phyloP scores from a whole-genome alignment of 2,888 invertebrate genomes.

The Gryllus longicercus region DNA sequence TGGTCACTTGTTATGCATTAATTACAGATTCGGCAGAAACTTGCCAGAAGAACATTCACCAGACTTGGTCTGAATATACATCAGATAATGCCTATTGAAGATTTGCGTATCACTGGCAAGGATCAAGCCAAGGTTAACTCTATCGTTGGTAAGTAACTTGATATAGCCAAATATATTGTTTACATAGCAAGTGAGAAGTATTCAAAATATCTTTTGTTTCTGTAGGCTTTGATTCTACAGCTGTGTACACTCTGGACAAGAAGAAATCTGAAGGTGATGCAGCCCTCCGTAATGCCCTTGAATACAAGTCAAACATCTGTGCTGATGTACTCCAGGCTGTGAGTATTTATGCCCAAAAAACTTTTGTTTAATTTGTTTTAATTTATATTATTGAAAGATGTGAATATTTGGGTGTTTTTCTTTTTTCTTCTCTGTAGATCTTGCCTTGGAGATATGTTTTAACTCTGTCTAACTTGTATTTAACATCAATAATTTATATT shows the following conservation, averaged over 20 bases:
- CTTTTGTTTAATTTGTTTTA: neutral
- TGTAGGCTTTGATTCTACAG: conserved; percentile 52
- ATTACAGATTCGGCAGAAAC: neutral
- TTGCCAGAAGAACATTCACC: neutral
- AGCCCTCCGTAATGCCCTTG: conserved; percentile 56
- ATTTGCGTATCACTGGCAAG: conserved; percentile 55
- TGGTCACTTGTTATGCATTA: neutral
- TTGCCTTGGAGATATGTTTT: neutral
- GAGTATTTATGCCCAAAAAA: conserved; percentile 43
- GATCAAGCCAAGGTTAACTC: conserved; percentile 48
- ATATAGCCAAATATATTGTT: conserved; percentile 19
- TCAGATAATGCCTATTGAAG: conserved; percentile 58
- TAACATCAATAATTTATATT: neutral
- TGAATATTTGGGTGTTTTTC: too few species aligned
- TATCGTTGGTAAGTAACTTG: conserved; percentile 51
- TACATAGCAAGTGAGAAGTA: neutral
- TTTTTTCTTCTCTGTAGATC: too few species aligned
- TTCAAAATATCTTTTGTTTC: too few species aligned
- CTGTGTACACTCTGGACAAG: conserved; percentile 63
- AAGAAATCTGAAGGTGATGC: conserved; percentile 55
- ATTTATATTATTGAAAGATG: too few species aligned
- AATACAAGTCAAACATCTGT: conserved; percentile 59
- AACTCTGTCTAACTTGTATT: neutral
- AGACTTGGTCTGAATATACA: conserved; percentile 58
- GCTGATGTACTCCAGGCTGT: conserved; percentile 63